phyloP scores from a whole-genome alignment of 2,113 vertebrate genomes.

The Megalops atlanticus region DNA sequence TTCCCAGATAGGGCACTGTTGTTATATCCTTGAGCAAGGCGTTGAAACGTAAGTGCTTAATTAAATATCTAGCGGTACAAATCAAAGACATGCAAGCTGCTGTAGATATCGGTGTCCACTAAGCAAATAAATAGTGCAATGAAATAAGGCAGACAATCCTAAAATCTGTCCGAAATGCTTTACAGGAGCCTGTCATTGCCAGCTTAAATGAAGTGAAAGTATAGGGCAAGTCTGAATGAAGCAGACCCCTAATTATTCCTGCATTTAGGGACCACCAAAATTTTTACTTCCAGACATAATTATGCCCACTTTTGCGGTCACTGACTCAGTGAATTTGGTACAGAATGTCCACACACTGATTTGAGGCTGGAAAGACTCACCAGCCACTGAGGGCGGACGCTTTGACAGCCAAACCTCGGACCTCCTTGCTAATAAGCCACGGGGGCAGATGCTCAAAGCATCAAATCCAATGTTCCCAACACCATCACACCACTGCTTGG shows the following conservation, averaged over 20 bases:
- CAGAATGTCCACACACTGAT: neutral
- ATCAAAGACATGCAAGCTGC: too few species aligned
- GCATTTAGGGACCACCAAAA: neutral
- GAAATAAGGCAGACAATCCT: neutral
- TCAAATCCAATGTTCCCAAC: neutral
- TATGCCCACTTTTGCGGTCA: neutral
- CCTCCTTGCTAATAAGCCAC: neutral
- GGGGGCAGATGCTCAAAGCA: neutral
- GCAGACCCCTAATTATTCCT: neutral
- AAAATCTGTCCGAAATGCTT: neutral
- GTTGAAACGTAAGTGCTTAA: too few species aligned
- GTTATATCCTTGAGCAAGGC: too few species aligned
- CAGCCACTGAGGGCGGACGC: neutral
- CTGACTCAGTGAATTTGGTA: neutral
- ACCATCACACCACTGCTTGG: neutral
- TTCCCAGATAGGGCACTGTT: too few species aligned
- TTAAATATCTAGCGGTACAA: too few species aligned
- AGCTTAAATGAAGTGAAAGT: neutral
- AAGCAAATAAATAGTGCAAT: too few species aligned
- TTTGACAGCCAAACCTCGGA: neutral
- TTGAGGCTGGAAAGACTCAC: neutral
- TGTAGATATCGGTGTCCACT: too few species aligned
- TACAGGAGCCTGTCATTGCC: neutral
- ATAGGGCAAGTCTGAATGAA: neutral
- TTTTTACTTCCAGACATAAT: neutral